Evolutionary conservation across 1,140 invertebrate genomes (phyloP).

Genomic region (Lethrus apterus): DNA sequence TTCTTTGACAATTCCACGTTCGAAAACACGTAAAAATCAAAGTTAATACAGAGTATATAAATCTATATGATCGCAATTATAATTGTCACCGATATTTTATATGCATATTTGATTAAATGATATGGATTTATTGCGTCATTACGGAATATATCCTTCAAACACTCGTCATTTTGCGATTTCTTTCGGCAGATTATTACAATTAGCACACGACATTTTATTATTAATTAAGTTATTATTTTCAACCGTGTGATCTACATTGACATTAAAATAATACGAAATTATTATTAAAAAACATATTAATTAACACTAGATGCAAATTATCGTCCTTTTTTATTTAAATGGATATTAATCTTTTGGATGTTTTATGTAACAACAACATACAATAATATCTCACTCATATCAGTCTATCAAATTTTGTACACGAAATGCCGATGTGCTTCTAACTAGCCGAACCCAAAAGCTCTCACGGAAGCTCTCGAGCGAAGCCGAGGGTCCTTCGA

Average conservation of each 20-base stretch:
- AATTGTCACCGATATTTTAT: neutral
- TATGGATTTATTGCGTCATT: neutral
- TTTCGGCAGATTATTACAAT: slow-evolving; percentile 1
- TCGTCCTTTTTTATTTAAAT: slow-evolving; percentile 2
- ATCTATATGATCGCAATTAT: no score
- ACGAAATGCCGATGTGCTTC: slow-evolving; percentile 9
- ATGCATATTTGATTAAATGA: neutral
- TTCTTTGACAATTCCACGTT: neutral
- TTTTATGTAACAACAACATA: slow-evolving; percentile 1
- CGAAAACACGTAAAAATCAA: neutral
- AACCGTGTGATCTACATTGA: no score
- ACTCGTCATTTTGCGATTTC: neutral
- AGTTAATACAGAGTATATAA: neutral
- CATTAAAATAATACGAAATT: no score
- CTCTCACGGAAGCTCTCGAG: slow-evolving; percentile 17
- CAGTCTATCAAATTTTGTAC: slow-evolving; percentile 12
- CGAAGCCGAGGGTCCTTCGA: slow-evolving; percentile 21
- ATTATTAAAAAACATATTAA: slow-evolving; percentile 1
- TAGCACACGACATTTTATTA: no score
- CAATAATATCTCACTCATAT: slow-evolving; percentile 8
- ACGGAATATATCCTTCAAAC: neutral
- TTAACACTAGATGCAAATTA: slow-evolving; percentile 1
- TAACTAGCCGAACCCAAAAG: slow-evolving; percentile 12
- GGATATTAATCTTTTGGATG: no score
- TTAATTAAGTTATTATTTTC: no score